Evolutionary conservation across 37 sponge, comb jelly and placozoan species (phyloP).

Genomic region (Beroe ovata): DNA sequence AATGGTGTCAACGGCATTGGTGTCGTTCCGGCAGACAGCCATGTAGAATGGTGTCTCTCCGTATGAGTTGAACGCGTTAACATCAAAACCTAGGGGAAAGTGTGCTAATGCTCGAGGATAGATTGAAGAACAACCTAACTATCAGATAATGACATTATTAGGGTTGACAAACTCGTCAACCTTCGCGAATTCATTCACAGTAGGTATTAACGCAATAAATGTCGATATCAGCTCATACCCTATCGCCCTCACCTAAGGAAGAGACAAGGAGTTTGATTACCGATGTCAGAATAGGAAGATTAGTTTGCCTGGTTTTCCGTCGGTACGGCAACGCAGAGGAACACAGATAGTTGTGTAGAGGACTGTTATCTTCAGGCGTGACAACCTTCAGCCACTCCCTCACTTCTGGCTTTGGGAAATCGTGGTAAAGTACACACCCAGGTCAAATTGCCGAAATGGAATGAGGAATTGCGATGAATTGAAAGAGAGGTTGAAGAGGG

Average conservation of each 20-base stretch:
- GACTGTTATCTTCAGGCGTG: background rate
- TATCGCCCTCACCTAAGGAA: too few species aligned
- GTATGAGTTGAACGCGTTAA: constrained; percentile 51
- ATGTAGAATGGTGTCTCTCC: constrained; percentile 35
- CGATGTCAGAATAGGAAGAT: constrained; percentile 43
- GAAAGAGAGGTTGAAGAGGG: background rate
- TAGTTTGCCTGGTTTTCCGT: constrained; percentile 21
- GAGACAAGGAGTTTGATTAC: background rate
- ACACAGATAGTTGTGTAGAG: constrained; percentile 44
- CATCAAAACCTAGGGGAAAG: constrained; percentile 38
- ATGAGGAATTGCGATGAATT: background rate
- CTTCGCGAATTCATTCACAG: too few species aligned
- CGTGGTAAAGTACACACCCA: too few species aligned
- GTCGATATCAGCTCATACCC: too few species aligned
- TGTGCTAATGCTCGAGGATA: background rate
- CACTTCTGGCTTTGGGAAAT: constrained; percentile 8
- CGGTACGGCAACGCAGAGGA: background rate
- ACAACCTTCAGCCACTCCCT: constrained; percentile 42
- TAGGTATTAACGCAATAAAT: too few species aligned
- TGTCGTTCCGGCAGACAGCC: background rate
- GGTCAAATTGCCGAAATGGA: too few species aligned
- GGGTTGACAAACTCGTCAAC: too few species aligned
- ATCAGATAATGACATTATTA: too few species aligned
- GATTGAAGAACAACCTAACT: too few species aligned
- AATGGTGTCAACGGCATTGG: background rate